phyloP scores from a whole-genome alignment of 2,888 invertebrate genomes.

The Margaritifera margaritifera region DNA sequence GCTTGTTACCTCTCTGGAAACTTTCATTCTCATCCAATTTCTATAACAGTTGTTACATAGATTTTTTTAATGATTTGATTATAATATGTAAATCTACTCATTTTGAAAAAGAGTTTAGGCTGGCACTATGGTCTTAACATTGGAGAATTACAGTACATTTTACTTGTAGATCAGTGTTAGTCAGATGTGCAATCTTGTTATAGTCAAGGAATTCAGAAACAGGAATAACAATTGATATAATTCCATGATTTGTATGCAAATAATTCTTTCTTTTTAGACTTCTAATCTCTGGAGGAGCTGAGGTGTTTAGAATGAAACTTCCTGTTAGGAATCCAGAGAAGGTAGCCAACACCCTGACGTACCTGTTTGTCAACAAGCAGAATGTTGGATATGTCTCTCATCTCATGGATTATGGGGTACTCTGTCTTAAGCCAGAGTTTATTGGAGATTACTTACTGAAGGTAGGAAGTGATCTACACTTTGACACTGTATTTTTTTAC shows the following conservation, averaged over 20 bases:
- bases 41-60: too few species aligned
- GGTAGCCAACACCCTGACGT: conserved; percentile 48
- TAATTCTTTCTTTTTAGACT: conserved; percentile 42
- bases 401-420: conserved; percentile 51
- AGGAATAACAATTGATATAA: background rate
- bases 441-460: conserved; percentile 62
- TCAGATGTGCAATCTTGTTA: too few species aligned
- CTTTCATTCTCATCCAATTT: too few species aligned
- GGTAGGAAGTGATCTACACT: conserved; percentile 34
- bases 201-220: too few species aligned
- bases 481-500: background rate
- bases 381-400: conserved; percentile 25
- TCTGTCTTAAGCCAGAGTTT: conserved; percentile 60
- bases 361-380: conserved; percentile 53
- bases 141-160: too few species aligned
- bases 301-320: conserved; percentile 47
- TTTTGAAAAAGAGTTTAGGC: too few species aligned
- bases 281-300: conserved; percentile 58
- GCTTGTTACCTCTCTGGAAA: too few species aligned
- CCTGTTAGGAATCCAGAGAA: conserved; percentile 47
- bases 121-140: too few species aligned
- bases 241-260: background rate
- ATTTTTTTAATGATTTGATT: too few species aligned
- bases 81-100: too few species aligned
- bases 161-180: too few species aligned